Evolutionary conservation across 2,113 vertebrate genomes (phyloP), one percentile per base, ranked within the genome.

Genomic region (Merops nubicus): DNA sequence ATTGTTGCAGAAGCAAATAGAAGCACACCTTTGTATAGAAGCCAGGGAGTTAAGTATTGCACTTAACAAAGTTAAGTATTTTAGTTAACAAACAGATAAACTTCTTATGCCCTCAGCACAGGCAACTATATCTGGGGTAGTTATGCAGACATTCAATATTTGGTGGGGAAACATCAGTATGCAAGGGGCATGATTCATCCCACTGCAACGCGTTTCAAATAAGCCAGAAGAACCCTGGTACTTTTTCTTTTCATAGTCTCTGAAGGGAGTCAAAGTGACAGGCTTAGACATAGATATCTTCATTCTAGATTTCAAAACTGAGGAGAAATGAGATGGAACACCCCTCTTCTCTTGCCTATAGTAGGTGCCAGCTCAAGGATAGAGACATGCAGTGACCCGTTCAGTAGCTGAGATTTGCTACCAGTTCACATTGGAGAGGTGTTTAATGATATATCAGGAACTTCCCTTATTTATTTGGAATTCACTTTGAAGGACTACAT

Each of bases 401-500:
- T 60, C 91, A 68, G 53, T 33, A 72, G 68, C 68, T 88, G 51
- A 74, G 93, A 63, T 7, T 60, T 23, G 9, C 53, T 73, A 19
- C 25, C 26, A n/a, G 31, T 63, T 81, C 51, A 64, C 43, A 14
- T 8, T 65, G 21, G 31, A 79, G 43, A 87, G 31, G 8, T 78
- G 40, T 78, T 96, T 68, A 92, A 62, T n/a, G 40, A 9, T 40
- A 68, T 11, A 48, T 85, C 79, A 50, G 15, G 89, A 91, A 60
- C 48, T 57, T 34, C 36, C 26, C 25, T 36, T 91, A 59, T 93
- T 94, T 95, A 72, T 81, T 75, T 90, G 36, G 31, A 75, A 91
- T 93, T 92, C 88, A 59, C 85, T 95, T 92, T 96, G 88, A 94
- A 96, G 68, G 76, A 81, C 73, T 91, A 40, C 12, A 23, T 72